These are phyloP conservation scores for Dendrocopos noguchii DNA, from an alignment of 2,113 vertebrate genomes.

Conservation along the genomic window DNA sequence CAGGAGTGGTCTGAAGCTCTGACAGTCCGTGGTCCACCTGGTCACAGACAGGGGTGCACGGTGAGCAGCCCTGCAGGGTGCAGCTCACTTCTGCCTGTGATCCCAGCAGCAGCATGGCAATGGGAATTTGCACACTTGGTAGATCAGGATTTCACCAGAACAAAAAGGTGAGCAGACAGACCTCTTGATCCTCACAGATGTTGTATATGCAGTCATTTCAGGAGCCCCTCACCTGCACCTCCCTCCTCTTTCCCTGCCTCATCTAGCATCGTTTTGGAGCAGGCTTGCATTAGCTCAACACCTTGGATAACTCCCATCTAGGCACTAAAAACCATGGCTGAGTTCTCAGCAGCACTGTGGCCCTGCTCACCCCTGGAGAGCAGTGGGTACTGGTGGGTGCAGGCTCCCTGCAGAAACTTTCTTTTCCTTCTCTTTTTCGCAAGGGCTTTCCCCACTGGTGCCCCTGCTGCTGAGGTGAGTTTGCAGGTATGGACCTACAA, in stretches of 20 bases:
- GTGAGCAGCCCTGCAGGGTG: neutral
- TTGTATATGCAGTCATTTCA: neutral
- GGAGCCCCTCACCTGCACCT: neutral
- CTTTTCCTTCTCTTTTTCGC: neutral
- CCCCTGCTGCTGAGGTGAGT: neutral
- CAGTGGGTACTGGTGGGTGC: neutral
- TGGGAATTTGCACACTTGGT: neutral
- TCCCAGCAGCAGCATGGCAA: neutral
- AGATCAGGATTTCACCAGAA: neutral
- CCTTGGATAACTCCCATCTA: neutral
- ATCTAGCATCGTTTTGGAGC: neutral
- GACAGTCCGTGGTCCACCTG: fast-evolving
- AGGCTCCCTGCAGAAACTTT: neutral
- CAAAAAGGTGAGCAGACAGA: neutral
- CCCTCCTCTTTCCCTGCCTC: neutral
- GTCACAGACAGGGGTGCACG: fast-evolving
- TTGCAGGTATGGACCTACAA: neutral
- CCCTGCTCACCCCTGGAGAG: fast-evolving
- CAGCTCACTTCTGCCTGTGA: neutral
- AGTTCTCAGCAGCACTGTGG: neutral
- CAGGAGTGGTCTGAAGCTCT: neutral
- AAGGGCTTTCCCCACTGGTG: neutral
- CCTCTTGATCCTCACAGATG: neutral
- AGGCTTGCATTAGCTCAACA: neutral
- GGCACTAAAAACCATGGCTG: neutral